Evolutionary conservation across 2,888 invertebrate genomes (phyloP).

Genomic region (Aspidapion aeneum): DNA sequence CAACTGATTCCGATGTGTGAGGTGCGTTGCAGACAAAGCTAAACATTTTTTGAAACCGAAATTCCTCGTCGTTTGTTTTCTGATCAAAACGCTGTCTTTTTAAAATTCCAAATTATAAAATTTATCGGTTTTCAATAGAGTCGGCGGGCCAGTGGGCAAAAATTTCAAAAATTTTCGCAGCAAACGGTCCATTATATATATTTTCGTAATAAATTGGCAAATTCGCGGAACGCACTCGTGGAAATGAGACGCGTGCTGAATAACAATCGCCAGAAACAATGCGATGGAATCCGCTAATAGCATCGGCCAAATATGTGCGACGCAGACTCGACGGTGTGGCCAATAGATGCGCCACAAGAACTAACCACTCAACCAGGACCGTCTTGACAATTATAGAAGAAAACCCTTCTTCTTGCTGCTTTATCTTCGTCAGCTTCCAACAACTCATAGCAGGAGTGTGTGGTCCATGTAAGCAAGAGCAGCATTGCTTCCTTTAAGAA

Average conservation of each 20-base stretch:
- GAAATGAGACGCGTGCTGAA: conserved; percentile 45
- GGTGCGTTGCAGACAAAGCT: neutral
- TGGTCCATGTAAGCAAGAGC: no score
- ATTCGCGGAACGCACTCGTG: conserved; percentile 29
- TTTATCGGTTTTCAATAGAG: neutral
- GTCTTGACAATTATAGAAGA: no score
- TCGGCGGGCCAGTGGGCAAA: conserved; percentile 1
- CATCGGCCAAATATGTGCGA: conserved; percentile 44
- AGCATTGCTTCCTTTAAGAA: no score
- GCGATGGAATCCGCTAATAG: conserved; percentile 50
- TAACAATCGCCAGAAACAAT: conserved; percentile 48
- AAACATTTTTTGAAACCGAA: no score
- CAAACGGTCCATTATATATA: conserved; percentile 12
- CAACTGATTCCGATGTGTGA: neutral
- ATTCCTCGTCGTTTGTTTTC: no score
- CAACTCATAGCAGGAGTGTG: no score
- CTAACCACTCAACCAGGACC: no score
- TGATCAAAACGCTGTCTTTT: no score
- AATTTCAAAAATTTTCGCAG: conserved; percentile 20
- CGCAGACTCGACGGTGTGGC: conserved; percentile 11
- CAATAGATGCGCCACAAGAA: conserved; percentile 7
- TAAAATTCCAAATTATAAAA: neutral
- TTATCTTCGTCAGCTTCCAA: no score
- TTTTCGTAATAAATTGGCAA: conserved; percentile 24
- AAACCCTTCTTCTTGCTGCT: no score